Conservation (phyloP, 2,113 vertebrate genomes). For the Myxocyprinus asiaticus region DNA sequence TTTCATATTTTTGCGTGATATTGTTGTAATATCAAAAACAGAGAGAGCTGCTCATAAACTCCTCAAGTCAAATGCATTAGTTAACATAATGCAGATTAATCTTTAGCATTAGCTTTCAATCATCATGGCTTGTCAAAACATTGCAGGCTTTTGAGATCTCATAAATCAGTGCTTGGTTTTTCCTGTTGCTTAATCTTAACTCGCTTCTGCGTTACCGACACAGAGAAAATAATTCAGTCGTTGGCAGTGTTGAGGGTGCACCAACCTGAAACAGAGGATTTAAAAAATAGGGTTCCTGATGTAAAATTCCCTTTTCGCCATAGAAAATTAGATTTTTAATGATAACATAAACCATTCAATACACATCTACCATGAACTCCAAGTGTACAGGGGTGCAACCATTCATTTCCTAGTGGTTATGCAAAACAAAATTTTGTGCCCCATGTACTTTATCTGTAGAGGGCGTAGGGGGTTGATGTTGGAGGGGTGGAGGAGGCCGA, state of each 20-base stretch:
- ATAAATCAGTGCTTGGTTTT: constrained; percentile 26
- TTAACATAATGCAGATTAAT: constrained; percentile 50
- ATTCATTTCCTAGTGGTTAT: no score
- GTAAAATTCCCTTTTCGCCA: no score
- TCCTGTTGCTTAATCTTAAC: constrained; percentile 8
- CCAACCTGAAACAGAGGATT: no score
- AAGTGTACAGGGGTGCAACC: no score
- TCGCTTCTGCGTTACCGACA: background rate
- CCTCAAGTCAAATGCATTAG: constrained; percentile 19
- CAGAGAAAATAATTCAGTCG: background rate
- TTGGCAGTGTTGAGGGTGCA: background rate
- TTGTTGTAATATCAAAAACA: constrained; percentile 52
- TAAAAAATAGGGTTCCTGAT: no score
- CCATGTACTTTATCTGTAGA: no score
- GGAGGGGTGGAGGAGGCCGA: no score
- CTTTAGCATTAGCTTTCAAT: constrained; percentile 56
- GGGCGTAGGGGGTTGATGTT: no score
- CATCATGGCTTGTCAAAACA: constrained; percentile 50
- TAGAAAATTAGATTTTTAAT: no score
- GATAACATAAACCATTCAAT: no score
- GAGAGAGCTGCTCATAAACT: constrained; percentile 41
- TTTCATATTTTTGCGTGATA: constrained; percentile 9
- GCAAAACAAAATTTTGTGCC: no score
- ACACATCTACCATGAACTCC: no score
- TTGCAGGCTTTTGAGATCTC: constrained; percentile 24